phyloP scores from a whole-genome alignment of 1,140 invertebrate species.

The Micrasema longulum region DNA sequence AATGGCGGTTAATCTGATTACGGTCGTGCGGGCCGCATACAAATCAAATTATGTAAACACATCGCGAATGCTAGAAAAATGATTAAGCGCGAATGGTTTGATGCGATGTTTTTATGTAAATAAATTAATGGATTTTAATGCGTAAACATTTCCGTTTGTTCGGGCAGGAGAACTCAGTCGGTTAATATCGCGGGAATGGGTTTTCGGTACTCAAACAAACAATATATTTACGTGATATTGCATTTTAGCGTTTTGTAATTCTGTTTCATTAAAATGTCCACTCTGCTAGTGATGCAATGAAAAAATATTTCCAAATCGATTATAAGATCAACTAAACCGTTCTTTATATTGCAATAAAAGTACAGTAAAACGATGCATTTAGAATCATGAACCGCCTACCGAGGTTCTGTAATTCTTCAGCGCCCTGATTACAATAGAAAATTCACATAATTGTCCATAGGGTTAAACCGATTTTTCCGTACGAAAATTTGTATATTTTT shows the following conservation, averaged over 20 bases:
- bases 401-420: no score
- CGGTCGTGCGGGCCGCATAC: constrained; percentile 25
- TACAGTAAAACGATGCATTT: no score
- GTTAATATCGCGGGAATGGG: constrained; percentile 16
- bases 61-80: constrained; percentile 41
- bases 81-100: constrained; percentile 41
- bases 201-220: constrained; percentile 19
- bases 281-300: neutral
- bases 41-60: constrained; percentile 49
- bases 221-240: constrained; percentile 26
- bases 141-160: constrained; percentile 21
- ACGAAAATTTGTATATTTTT: no score
- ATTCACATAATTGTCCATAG: no score
- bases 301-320: no score
- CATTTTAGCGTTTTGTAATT: constrained; percentile 21
- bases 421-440: no score
- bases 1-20: constrained; percentile 48
- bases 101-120: constrained; percentile 39
- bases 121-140: constrained; percentile 45
- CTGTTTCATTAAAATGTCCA: constrained; percentile 29
- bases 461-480: no score
- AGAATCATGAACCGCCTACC: no score
- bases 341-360: no score
- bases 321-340: no score
- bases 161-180: neutral